Percentiles rank a stretch among this genome's conserved stretches.
phyloP scores from a whole-genome alignment of 2,113 vertebrate genomes.

The Chaetodon trifascialis region DNA sequence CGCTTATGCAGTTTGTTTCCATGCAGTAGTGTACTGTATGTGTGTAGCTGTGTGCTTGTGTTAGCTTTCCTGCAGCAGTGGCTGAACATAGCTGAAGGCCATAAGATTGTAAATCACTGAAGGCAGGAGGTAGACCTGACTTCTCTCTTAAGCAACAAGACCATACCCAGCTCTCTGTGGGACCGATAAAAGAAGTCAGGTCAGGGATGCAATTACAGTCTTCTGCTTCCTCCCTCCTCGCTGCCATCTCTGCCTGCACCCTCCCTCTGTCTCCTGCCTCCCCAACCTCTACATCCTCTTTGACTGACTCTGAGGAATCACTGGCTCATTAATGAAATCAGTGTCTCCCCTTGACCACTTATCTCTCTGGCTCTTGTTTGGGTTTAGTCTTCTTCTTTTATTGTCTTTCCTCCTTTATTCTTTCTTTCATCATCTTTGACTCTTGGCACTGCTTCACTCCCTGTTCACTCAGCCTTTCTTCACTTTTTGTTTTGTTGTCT shows the following conservation, averaged over 20 bases:
- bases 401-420: conserved; percentile 9
- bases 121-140: conserved; percentile 29
- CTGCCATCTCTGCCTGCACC: not conserved
- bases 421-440: conserved; percentile 5
- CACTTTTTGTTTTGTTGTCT: conserved; percentile 14
- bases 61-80: not conserved
- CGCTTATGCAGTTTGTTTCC: not conserved
- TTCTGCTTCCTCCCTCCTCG: conserved; percentile 5
- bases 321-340: conserved; percentile 43
- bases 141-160: conserved; percentile 29
- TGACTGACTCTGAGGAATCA: conserved; percentile 51
- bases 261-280: conserved; percentile 10
- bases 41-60: not conserved
- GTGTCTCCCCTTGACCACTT: conserved; percentile 33
- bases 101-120: conserved; percentile 24
- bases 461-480: conserved; percentile 7
- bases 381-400: not conserved
- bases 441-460: not conserved
- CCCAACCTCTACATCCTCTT: conserved; percentile 10
- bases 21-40: not conserved
- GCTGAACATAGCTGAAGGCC: conserved; percentile 1
- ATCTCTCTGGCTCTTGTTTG: conserved; percentile 22
- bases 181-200: conserved; percentile 43
- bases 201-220: conserved; percentile 53
- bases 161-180: conserved; percentile 27